These are phyloP conservation scores for Thamnophis sirtalis DNA, from an alignment of 2,113 vertebrate genomes.

Conservation along the genomic window DNA sequence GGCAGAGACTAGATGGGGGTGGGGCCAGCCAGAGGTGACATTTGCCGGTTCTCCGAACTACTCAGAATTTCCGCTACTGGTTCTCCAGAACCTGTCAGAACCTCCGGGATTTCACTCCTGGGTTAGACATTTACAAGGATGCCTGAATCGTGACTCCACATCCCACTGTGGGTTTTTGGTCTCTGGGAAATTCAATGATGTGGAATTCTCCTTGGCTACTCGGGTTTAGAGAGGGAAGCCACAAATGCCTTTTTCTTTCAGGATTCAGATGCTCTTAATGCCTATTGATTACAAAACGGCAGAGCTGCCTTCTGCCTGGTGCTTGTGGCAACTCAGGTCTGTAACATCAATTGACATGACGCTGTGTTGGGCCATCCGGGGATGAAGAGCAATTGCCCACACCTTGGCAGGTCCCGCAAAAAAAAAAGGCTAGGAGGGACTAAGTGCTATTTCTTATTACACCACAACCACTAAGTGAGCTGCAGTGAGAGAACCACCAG, in stretches of 20 bases:
- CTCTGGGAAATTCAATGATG: not conserved
- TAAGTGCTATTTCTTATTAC: not conserved
- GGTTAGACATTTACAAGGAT: not conserved
- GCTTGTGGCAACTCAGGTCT: not conserved
- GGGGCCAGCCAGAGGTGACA: too few species aligned
- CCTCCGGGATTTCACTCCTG: too few species aligned
- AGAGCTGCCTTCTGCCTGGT: not conserved
- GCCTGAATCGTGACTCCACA: accelerated
- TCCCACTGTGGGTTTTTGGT: slow-evolving; percentile 17
- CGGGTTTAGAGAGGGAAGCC: not conserved
- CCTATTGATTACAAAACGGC: not conserved
- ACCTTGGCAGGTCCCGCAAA: too few species aligned
- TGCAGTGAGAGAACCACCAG: not conserved
- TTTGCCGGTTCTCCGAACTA: too few species aligned
- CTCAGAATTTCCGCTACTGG: too few species aligned
- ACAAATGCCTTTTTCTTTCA: not conserved
- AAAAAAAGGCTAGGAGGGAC: not conserved
- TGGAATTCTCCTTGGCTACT: not conserved
- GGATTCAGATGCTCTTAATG: not conserved
- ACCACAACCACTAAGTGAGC: not conserved
- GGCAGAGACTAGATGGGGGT: too few species aligned
- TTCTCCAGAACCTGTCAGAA: too few species aligned
- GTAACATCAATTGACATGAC: not conserved
- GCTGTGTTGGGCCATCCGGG: not conserved
- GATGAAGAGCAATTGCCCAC: accelerated